These are phyloP conservation scores for Drosophila parthenogenetica DNA, from an alignment of 2,888 invertebrate species.

Conservation along the genomic window DNA sequence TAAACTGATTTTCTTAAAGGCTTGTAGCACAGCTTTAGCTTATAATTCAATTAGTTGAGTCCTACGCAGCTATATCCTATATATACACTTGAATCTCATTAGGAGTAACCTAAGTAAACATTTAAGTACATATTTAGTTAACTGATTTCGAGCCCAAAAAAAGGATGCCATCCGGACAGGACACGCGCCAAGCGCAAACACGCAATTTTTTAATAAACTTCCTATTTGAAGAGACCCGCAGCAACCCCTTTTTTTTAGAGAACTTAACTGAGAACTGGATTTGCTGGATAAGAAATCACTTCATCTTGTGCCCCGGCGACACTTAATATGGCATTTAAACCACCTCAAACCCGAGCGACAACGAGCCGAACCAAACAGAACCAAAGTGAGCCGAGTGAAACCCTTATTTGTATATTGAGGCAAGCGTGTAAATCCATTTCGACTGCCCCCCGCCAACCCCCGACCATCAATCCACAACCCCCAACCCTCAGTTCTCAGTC, in stretches of 20 bases:
- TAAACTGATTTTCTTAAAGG: not conserved
- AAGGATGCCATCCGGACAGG: constrained; percentile 51
- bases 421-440: constrained; percentile 77
- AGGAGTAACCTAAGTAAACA: constrained; percentile 72
- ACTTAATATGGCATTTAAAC: constrained; percentile 57
- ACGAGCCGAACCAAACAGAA: constrained; percentile 9
- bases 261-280: constrained; percentile 58
- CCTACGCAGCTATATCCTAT: constrained; percentile 9
- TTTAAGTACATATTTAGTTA: constrained; percentile 75
- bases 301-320: constrained; percentile 67
- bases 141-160: constrained; percentile 60
- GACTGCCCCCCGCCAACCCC: constrained; percentile 27
- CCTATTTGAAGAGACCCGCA: constrained; percentile 50
- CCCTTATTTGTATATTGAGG: constrained; percentile 81
- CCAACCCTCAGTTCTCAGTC: not conserved
- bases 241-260: constrained; percentile 59
- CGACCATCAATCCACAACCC: not conserved
- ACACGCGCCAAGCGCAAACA: constrained; percentile 78
- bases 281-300: constrained; percentile 80
- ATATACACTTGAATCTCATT: constrained; percentile 73
- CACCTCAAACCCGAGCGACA: constrained; percentile 7
- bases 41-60: constrained; percentile 62
- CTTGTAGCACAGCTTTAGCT: constrained; percentile 12
- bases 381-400: constrained; percentile 36
- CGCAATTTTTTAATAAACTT: constrained; percentile 78